These are phyloP conservation scores for Pavo muticus DNA, from an alignment of 2,113 vertebrate genomes.

Conservation along the genomic window DNA sequence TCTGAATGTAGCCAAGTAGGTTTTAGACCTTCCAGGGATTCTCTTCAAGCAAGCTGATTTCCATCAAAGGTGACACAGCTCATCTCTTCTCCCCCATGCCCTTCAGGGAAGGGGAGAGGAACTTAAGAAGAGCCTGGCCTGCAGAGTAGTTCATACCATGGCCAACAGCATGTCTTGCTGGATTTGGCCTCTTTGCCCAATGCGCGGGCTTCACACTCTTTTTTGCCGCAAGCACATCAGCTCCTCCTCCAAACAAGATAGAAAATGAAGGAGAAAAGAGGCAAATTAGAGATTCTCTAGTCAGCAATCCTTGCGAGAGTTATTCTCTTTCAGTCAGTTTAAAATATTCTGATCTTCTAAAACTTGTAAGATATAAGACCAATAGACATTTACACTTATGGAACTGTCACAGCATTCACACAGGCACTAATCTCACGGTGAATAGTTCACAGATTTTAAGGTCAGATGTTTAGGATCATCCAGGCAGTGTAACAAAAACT, in stretches of 20 bases:
- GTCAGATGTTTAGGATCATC: background rate
- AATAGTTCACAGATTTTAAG: background rate
- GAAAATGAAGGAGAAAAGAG: background rate
- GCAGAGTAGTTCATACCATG: background rate
- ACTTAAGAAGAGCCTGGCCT: background rate
- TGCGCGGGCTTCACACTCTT: background rate
- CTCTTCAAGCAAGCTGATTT: constrained; percentile 8
- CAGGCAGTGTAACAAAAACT: background rate
- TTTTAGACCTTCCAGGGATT: constrained; percentile 28
- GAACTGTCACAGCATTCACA: background rate
- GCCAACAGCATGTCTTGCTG: background rate
- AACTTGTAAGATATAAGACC: background rate
- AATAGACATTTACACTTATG: background rate
- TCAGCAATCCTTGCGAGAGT: background rate
- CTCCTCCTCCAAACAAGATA: background rate
- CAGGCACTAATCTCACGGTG: background rate
- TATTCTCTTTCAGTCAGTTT: background rate
- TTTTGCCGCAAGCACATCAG: background rate
- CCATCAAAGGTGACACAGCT: constrained; percentile 28
- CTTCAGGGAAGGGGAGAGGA: constrained; percentile 2
- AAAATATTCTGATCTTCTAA: background rate
- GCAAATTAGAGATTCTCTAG: background rate
- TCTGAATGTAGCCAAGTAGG: constrained; percentile 28
- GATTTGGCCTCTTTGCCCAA: background rate
- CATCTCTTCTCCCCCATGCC: background rate